Conservation (phyloP, 1,140 invertebrate species). For the Lepidurus apus region DNA sequence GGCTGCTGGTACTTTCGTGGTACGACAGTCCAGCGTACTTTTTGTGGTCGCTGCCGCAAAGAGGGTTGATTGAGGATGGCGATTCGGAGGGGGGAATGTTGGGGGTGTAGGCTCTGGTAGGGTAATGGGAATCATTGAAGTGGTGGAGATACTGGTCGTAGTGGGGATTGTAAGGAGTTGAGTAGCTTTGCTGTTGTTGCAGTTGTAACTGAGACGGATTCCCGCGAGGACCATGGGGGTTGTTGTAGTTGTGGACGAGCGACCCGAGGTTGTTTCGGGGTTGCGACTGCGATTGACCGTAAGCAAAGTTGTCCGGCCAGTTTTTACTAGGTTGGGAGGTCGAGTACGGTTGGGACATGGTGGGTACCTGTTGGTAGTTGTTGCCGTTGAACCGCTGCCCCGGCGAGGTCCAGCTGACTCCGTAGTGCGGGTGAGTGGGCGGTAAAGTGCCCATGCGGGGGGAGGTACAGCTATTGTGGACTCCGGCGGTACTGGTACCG, state of each 20-base stretch:
- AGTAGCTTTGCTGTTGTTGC: constrained; percentile 37
- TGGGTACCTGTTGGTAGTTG: constrained; percentile 41
- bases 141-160: constrained; percentile 38
- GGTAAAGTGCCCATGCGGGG: not conserved
- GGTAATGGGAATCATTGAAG: not conserved
- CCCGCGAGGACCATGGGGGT: too few species aligned
- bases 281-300: not conserved
- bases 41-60: not conserved
- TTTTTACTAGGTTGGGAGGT: not conserved
- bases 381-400: constrained; percentile 47
- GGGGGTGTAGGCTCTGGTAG: not conserved
- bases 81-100: not conserved
- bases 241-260: too few species aligned
- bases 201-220: not conserved
- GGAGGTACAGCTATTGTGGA: not conserved
- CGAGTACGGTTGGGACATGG: constrained; percentile 24
- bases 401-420: constrained; percentile 42
- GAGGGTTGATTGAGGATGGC: not conserved
- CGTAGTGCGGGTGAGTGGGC: not conserved
- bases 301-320: not conserved
- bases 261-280: not conserved
- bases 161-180: constrained; percentile 35
- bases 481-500: not conserved
- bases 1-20: not conserved
- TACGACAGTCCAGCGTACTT: not conserved